A percentile compares a stretch with the other conserved stretches of the same genome.
phyloP scores from a whole-genome alignment of 2,113 vertebrate genomes.

The Arvicanthis niloticus region DNA sequence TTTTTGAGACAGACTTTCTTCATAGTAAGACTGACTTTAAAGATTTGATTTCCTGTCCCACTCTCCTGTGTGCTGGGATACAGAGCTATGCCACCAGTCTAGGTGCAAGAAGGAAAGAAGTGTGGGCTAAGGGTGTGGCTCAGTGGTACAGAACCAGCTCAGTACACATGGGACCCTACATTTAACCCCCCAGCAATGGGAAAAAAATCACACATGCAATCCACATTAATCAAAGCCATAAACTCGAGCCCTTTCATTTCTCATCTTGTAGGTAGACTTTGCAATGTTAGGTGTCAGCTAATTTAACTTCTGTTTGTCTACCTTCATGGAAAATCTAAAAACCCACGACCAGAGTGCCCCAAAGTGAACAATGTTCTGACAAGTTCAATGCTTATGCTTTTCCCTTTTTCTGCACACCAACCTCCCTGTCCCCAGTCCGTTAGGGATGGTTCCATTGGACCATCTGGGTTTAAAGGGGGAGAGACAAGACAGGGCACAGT shows the following conservation, averaged over 20 bases:
- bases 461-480: background rate
- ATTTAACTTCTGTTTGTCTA: background rate
- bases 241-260: background rate
- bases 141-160: background rate
- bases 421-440: background rate
- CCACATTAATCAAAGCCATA: background rate
- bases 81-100: background rate
- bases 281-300: background rate
- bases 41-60: background rate
- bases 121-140: background rate
- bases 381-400: rapidly evolving
- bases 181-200: background rate
- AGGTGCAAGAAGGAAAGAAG: background rate
- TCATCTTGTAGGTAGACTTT: background rate
- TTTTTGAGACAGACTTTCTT: background rate
- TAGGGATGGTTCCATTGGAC: background rate
- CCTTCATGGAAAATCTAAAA: background rate
- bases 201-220: background rate
- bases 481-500: background rate
- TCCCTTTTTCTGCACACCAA: background rate
- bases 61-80: background rate
- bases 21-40: background rate
- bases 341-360: background rate
- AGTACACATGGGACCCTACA: background rate
- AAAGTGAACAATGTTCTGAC: background rate